Evolutionary conservation across 1,140 invertebrate genomes (phyloP).

Genomic region (Tetramorium parvispinum): DNA sequence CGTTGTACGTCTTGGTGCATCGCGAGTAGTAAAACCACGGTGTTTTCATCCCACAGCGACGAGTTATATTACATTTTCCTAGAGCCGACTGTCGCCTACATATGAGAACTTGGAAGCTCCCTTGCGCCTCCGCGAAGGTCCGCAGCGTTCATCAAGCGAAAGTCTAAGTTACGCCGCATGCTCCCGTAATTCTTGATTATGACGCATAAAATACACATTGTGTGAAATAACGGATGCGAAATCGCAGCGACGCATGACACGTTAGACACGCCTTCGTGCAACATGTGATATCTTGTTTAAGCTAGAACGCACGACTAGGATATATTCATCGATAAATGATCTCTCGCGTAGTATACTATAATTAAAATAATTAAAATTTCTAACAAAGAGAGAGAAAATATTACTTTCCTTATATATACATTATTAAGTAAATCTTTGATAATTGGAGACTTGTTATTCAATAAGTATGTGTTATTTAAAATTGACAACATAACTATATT

Average conservation of each 20-base stretch:
- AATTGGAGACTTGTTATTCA: neutral
- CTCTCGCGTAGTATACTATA: neutral
- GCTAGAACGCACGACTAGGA: neutral
- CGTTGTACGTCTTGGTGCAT: slow-evolving; percentile 55
- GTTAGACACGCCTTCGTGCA: neutral
- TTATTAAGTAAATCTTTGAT: neutral
- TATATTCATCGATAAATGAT: neutral
- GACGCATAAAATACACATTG: slow-evolving; percentile 42
- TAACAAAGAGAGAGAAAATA: neutral
- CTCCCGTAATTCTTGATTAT: slow-evolving; percentile 36
- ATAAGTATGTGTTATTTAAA: neutral
- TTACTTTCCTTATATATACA: neutral
- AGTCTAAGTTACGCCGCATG: neutral
- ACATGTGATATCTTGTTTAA: slow-evolving; percentile 31
- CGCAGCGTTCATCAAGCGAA: neutral
- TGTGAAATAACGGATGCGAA: slow-evolving; percentile 39
- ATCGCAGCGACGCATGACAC: slow-evolving; percentile 19
- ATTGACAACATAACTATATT: neutral
- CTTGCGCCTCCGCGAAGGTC: slow-evolving; percentile 15
- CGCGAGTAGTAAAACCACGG: slow-evolving; percentile 30
- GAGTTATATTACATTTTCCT: slow-evolving; percentile 32
- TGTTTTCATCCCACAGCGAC: slow-evolving; percentile 26
- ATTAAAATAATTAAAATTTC: neutral
- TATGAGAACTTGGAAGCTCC: slow-evolving; percentile 18
- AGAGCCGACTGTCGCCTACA: neutral